Percentiles rank a stretch among this genome's conserved stretches.
Evolutionary conservation across 2,797 vertebrate species (phyloP).

Genomic region (Aldrovandia affinis): DNA sequence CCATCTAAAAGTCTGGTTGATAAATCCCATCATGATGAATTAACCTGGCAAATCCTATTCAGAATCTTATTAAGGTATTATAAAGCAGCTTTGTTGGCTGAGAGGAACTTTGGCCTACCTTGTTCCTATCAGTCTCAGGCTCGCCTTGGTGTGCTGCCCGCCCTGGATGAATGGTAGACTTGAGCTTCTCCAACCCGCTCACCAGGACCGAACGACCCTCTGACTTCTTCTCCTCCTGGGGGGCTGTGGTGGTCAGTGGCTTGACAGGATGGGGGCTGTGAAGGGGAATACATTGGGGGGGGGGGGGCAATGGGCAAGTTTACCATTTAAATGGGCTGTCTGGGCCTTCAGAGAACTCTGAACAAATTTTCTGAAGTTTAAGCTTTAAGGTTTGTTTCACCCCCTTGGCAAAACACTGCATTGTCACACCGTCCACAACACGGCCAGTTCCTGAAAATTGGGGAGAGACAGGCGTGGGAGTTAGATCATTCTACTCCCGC

Average conservation of each 20-base stretch:
- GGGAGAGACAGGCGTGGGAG: neutral
- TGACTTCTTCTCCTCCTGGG: constrained; percentile 74
- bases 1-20: neutral
- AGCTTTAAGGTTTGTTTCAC: constrained; percentile 40
- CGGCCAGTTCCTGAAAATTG: neutral
- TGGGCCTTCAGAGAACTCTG: constrained; percentile 42
- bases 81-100: neutral
- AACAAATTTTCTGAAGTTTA: neutral
- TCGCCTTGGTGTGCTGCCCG: constrained; percentile 66
- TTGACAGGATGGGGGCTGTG: constrained; percentile 91
- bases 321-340: constrained; percentile 59
- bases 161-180: constrained; percentile 77
- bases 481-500: neutral
- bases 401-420: constrained; percentile 49
- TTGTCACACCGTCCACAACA: neutral
- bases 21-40: neutral
- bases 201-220: constrained; percentile 79
- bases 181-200: constrained; percentile 85
- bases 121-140: constrained; percentile 72
- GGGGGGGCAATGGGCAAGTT: constrained; percentile 35
- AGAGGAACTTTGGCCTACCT: constrained; percentile 65
- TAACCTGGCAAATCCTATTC: neutral
- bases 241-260: constrained; percentile 76
- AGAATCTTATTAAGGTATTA: neutral
- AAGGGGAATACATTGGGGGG: constrained; percentile 39